Conservation (phyloP, 2,888 invertebrate genomes). For the Deilephila porcellus region DNA sequence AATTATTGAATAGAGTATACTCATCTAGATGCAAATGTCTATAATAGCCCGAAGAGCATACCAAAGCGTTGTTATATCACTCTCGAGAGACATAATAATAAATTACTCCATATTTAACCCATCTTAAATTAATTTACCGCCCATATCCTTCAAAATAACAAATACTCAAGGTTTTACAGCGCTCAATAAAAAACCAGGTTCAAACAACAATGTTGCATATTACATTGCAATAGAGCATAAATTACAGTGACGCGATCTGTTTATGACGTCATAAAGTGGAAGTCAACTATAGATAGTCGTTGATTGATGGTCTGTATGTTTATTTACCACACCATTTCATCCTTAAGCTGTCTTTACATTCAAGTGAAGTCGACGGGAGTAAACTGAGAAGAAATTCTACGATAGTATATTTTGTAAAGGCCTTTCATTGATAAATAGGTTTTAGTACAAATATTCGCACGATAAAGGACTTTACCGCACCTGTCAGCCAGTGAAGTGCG, state of each 20-base stretch:
- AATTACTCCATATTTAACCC: background rate
- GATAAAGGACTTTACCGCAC: too few species aligned
- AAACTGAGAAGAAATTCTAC: too few species aligned
- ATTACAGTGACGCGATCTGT: background rate
- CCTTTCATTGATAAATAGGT: too few species aligned
- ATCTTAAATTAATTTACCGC: background rate
- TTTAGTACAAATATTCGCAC: too few species aligned
- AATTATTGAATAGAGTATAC: too few species aligned
- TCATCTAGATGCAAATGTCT: background rate
- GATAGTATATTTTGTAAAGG: too few species aligned
- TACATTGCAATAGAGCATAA: background rate
- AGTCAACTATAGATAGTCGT: background rate
- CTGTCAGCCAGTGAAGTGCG: too few species aligned
- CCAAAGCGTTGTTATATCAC: background rate
- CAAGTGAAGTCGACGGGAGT: too few species aligned
- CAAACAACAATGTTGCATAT: background rate
- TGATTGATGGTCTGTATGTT: slow-evolving; percentile 4
- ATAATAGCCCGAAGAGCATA: background rate
- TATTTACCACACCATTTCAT: background rate
- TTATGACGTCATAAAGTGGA: background rate
- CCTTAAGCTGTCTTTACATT: background rate
- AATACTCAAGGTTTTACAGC: background rate
- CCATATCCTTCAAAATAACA: background rate
- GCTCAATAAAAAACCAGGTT: background rate
- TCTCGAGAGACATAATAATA: background rate